Conservation (phyloP, 2,113 vertebrate species). For the Parus major region DNA sequence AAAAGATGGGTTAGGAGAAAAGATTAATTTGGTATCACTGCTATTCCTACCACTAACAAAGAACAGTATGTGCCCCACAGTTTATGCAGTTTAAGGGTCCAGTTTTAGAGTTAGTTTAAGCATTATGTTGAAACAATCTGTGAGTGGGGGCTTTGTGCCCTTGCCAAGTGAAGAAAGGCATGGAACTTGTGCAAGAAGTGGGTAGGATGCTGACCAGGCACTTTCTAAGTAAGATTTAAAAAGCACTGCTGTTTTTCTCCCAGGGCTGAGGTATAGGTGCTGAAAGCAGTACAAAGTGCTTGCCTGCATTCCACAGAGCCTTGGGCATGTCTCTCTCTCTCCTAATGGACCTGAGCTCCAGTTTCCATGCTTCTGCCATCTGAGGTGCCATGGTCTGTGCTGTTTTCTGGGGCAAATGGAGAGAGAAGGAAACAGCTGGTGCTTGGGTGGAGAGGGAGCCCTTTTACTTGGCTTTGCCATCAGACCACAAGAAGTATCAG, state of each 20-base stretch:
- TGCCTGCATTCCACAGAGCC: background rate
- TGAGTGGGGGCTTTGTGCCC: background rate
- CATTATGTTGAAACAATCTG: background rate
- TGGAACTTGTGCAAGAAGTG: background rate
- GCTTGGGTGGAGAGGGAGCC: background rate
- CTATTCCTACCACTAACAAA: background rate
- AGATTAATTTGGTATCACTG: background rate
- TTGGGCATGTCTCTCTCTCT: rapidly evolving
- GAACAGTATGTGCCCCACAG: too few relatives aligned
- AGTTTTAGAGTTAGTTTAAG: background rate
- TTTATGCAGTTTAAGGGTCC: background rate
- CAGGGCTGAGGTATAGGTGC: background rate
- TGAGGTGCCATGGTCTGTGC: background rate
- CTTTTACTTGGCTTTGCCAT: background rate
- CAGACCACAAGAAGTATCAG: rapidly evolving
- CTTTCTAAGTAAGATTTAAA: background rate
- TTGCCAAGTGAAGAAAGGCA: background rate
- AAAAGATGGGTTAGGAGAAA: background rate
- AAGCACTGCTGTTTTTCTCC: background rate
- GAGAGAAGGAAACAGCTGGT: background rate
- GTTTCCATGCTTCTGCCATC: background rate
- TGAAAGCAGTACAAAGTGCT: background rate
- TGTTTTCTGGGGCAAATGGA: background rate
- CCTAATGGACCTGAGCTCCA: background rate
- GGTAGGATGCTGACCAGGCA: background rate